phyloP scores from a whole-genome alignment of 2,113 vertebrate genomes.

The Nannobrachium achirus region DNA sequence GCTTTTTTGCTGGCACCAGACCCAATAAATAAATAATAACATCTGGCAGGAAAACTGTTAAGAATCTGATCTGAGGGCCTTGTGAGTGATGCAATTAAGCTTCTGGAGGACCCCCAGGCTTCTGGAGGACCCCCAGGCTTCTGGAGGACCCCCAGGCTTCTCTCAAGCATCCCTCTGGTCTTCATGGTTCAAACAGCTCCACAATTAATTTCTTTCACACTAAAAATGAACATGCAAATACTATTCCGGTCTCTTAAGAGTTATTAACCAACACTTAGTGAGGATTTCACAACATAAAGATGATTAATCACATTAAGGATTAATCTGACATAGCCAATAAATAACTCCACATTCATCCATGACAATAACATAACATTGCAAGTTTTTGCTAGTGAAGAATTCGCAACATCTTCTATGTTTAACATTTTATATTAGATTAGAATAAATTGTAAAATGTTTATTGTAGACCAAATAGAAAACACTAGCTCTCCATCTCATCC shows the following conservation, averaged over 20 bases:
- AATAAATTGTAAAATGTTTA: no score
- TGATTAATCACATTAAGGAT: constrained; percentile 13
- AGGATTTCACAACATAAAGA: constrained; percentile 35
- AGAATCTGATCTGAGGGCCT: constrained; percentile 65
- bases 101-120: constrained; percentile 12
- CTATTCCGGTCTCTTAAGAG: constrained; percentile 51
- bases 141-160: constrained; percentile 55
- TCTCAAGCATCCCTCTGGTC: constrained; percentile 51
- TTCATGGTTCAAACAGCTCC: constrained; percentile 36
- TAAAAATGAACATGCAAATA: constrained; percentile 38
- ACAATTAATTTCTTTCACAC: constrained; percentile 63
- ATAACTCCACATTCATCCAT: constrained; percentile 18
- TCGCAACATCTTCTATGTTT: no score
- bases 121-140: constrained; percentile 47
- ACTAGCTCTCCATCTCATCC: no score
- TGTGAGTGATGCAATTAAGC: constrained; percentile 64
- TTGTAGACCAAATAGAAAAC: no score
- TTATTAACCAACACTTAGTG: constrained; percentile 57
- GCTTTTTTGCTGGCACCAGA: no score
- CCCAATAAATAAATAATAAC: constrained; percentile 22
- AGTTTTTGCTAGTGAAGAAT: no score
- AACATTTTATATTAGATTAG: no score
- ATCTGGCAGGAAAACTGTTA: constrained; percentile 48
- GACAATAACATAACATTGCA: no score
- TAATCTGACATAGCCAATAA: constrained; percentile 42